Percentiles rank a stretch among this genome's conserved stretches.
Evolutionary conservation across 2,113 vertebrate genomes (phyloP).

Genomic region (Leptocoma aspasia): DNA sequence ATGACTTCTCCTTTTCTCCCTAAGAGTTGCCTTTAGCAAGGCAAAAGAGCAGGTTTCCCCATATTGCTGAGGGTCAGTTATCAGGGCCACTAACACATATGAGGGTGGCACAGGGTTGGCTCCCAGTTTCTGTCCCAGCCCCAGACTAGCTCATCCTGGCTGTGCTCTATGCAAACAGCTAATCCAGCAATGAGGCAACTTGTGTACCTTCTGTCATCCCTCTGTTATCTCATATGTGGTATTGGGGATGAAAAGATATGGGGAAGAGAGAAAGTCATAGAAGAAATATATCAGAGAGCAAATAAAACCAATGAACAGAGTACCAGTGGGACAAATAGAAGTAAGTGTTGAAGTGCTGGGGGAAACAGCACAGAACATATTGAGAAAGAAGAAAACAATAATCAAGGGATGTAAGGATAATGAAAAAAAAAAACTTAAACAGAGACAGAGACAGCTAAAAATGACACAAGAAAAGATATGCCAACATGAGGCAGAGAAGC

Average conservation of each 20-base stretch:
- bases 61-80: background rate
- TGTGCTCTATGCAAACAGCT: background rate
- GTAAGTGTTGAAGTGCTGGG: background rate
- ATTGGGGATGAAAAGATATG: background rate
- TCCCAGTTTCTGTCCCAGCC: background rate
- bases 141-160: background rate
- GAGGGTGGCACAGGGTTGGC: background rate
- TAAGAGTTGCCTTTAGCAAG: background rate
- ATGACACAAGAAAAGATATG: background rate
- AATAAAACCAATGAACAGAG: background rate
- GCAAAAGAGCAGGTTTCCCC: background rate
- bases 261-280: background rate
- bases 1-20: background rate
- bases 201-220: background rate
- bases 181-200: background rate
- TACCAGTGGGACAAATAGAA: background rate
- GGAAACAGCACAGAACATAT: background rate
- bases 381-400: background rate
- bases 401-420: background rate
- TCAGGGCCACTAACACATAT: background rate
- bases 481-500: background rate
- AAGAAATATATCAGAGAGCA: background rate
- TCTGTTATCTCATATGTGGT: background rate
- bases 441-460: background rate
- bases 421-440: background rate